These are phyloP conservation scores for Lathronympha strigana DNA, from an alignment of 2,888 invertebrate species.

Conservation along the genomic window DNA sequence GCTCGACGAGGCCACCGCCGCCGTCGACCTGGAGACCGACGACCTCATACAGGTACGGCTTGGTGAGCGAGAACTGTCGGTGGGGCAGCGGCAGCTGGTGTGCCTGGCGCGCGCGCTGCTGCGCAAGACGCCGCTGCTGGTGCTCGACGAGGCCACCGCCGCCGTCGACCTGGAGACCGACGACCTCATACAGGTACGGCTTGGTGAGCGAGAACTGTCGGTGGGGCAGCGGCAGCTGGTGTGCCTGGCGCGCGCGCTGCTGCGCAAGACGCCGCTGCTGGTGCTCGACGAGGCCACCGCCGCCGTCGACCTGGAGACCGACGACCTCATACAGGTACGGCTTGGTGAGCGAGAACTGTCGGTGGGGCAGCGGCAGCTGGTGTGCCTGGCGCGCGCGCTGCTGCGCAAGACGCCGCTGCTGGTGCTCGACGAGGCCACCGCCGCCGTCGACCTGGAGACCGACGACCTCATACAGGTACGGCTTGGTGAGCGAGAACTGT, in stretches of 20 bases:
- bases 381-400: slow-evolving; percentile 86
- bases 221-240: neutral
- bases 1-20: neutral
- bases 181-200: slow-evolving; percentile 27
- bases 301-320: slow-evolving; percentile 92
- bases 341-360: slow-evolving; percentile 55
- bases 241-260: too few relatives aligned
- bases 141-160: slow-evolving; percentile 89
- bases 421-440: slow-evolving; percentile 87
- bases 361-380: slow-evolving; percentile 87
- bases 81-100: neutral
- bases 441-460: slow-evolving; percentile 92
- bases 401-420: neutral
- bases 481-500: too few relatives aligned
- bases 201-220: slow-evolving; percentile 85
- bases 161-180: slow-evolving; percentile 92
- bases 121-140: slow-evolving; percentile 58
- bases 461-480: slow-evolving; percentile 87
- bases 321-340: slow-evolving; percentile 86
- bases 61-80: too few relatives aligned
- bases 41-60: neutral
- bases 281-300: slow-evolving; percentile 88
- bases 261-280: slow-evolving; percentile 2
- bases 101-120: slow-evolving; percentile 91
- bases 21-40: slow-evolving; percentile 7